Evolutionary conservation across 2,113 vertebrate species (phyloP), one percentile per base, ranked within the genome.

Genomic region (Theristicus caerulescens): DNA sequence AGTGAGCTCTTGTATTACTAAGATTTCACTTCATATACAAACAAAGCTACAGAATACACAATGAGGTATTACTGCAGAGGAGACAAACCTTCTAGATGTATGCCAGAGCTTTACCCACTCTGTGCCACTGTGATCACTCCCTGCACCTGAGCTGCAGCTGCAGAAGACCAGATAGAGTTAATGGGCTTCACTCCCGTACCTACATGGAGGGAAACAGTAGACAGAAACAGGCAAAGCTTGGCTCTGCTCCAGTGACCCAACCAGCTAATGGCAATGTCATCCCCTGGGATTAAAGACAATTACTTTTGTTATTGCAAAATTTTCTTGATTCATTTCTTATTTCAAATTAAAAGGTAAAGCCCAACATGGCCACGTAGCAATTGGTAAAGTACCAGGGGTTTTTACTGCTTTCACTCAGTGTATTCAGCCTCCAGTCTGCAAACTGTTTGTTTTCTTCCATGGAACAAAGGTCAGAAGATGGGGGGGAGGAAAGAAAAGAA

Each of bases 31-130:
- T 89, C 38, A n/a, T 86, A 25, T 72, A 64, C 74, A 93, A 92
- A 95, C 74, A 94, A 92, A 90, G 70, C 66, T 85, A 31, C 52
- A 58, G 71, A 94, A 93, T 91, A 38, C 55, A 61, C 34, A 76
- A 77, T 91, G 87, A 90, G 49, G 6, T 24, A 2, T 77, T 73
- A 14, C 58, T 73, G 51, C 51, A 70, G 38, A 65, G 72, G 46
- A 61, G 26, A 72, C 13, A 51, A 86, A 80, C 38, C 49, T 89
- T 82, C 58, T 29, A 46, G 61, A 46, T 29, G 1, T 4, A 5
- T 19, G 26, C n/a, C 52, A 51, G 25, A 27, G 34, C 22, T 85
- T 77, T 77, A 44, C 9, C 13, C 36, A 2, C 29, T 16, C 1
- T 16, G 16, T 69, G 47, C 57, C 26, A 12, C 59, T 52, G 13